Percentiles rank a stretch among this genome's conserved stretches.
Conservation (phyloP, 1,140 invertebrate genomes). For the Homarus americanus region DNA sequence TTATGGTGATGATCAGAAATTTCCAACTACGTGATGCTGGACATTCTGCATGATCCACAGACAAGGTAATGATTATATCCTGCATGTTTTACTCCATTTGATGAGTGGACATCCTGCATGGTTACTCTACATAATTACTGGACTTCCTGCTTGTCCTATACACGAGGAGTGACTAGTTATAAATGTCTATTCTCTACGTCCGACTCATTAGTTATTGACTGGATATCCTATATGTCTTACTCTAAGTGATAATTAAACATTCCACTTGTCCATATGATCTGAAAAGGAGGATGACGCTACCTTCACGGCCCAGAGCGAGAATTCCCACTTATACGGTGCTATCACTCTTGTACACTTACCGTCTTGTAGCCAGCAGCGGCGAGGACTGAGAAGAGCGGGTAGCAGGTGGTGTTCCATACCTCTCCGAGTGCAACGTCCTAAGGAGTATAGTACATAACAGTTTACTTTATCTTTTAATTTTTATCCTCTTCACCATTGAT, state of each 20-base stretch:
- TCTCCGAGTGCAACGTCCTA: neutral
- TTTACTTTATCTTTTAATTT: too few relatives aligned
- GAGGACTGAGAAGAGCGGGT: slow-evolving; percentile 6
- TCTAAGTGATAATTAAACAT: too few relatives aligned
- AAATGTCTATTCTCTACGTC: neutral
- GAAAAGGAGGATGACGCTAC: too few relatives aligned
- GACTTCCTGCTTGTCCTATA: neutral
- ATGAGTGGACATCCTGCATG: too few relatives aligned
- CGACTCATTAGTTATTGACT: neutral
- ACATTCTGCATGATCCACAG: neutral
- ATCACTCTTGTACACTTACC: slow-evolving; percentile 13
- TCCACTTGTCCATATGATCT: too few relatives aligned
- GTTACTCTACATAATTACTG: too few relatives aligned
- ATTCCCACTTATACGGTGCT: too few relatives aligned
- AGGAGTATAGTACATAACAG: neutral
- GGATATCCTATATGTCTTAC: neutral
- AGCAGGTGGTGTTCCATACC: slow-evolving; percentile 18
- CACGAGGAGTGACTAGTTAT: neutral
- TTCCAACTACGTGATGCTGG: too few relatives aligned
- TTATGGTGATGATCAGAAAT: too few relatives aligned
- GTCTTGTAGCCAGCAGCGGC: neutral
- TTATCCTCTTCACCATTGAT: too few relatives aligned
- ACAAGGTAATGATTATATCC: neutral
- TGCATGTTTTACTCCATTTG: neutral
- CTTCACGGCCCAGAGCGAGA: too few relatives aligned